Percentiles rank a stretch among this genome's conserved stretches.
These are phyloP conservation scores for Drosophila yooni DNA, from an alignment of 2,888 invertebrate species.

Conservation along the genomic window DNA sequence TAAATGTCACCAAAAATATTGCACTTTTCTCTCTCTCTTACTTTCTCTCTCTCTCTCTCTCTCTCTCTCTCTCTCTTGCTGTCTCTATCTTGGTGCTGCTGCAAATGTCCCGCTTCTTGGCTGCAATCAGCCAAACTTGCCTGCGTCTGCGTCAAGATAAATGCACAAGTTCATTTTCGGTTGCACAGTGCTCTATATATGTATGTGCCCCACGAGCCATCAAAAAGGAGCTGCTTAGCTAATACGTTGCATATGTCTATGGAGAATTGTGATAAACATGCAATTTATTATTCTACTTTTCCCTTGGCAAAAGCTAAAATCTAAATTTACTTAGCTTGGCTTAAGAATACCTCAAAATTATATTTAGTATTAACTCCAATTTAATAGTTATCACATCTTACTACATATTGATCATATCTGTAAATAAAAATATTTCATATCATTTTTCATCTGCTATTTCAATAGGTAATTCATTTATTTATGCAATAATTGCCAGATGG, in stretches of 20 bases:
- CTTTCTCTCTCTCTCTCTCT: background rate
- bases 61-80: background rate
- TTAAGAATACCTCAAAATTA: background rate
- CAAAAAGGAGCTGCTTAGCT: conserved; percentile 27
- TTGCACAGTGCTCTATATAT: conserved; percentile 48
- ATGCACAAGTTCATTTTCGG: conserved; percentile 80
- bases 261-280: background rate
- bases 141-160: conserved; percentile 74
- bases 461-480: background rate
- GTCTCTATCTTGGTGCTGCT: conserved; percentile 5
- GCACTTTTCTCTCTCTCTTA: conserved; percentile 46
- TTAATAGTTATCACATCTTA: background rate
- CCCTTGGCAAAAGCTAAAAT: no score
- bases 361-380: background rate
- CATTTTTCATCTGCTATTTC: background rate
- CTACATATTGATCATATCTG: background rate
- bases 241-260: background rate
- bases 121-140: conserved; percentile 77
- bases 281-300: conserved; percentile 7
- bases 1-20: conserved; percentile 79
- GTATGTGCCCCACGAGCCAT: background rate
- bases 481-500: background rate
- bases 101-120: conserved; percentile 53
- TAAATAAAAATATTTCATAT: background rate
- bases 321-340: background rate